A percentile compares a stretch with the other conserved stretches of the same genome.
Conservation (phyloP, 2,113 vertebrate genomes). For the Gadus macrocephalus region DNA sequence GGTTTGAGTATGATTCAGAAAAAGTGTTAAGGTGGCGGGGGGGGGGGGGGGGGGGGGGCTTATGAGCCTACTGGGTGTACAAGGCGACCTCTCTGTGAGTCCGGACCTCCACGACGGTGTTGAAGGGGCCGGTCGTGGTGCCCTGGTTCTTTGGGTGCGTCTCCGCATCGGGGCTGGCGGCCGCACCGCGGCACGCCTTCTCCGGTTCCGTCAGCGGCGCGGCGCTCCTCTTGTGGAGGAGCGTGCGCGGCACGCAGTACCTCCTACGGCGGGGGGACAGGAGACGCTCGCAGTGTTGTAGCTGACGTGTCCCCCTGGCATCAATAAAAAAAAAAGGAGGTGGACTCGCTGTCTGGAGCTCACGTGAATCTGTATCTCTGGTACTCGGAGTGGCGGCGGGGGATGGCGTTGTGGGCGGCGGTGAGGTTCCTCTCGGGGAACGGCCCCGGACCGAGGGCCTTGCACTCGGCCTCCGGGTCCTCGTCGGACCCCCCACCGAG, state of each 20-base stretch:
- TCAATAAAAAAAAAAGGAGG: no score
- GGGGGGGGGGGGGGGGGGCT: background rate
- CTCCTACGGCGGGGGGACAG: constrained; percentile 27
- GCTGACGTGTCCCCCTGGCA: background rate
- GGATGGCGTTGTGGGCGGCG: constrained; percentile 21
- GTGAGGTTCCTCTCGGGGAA: constrained; percentile 32
- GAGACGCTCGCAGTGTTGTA: background rate
- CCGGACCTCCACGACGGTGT: constrained; percentile 29
- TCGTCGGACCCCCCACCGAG: background rate
- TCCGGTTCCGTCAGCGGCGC: constrained; percentile 47
- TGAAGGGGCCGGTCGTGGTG: background rate
- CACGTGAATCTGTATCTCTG: constrained; percentile 35
- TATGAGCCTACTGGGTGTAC: constrained; percentile 4
- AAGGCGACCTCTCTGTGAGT: constrained; percentile 17
- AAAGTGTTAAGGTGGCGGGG: no score
- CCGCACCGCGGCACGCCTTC: constrained; percentile 19
- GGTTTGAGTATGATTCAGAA: no score
- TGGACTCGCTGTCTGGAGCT: constrained; percentile 2
- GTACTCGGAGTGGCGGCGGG: constrained; percentile 18
- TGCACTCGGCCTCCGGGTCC: constrained; percentile 2
- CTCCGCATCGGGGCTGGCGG: constrained; percentile 17
- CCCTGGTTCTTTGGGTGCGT: background rate
- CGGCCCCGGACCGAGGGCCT: constrained; percentile 39
- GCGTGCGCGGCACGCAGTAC: constrained; percentile 30
- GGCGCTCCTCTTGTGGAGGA: constrained; percentile 39